Evolutionary conservation across 2,797 vertebrate species (phyloP).

Genomic region (Propithecus perrieri): DNA sequence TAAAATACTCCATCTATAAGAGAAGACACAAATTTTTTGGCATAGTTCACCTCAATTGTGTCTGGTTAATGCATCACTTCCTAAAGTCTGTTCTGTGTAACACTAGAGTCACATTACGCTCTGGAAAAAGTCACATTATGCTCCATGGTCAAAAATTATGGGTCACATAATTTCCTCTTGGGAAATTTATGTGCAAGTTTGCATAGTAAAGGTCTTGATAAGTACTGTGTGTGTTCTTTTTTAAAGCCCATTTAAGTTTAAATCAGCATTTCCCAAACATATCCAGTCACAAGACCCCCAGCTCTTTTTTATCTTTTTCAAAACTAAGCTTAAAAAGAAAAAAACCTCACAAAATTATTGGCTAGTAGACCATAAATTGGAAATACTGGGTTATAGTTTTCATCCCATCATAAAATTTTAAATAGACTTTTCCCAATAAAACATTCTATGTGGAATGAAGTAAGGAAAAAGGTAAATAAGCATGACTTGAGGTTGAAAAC

Average conservation of each 20-base stretch:
- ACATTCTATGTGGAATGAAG: neutral
- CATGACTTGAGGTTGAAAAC: neutral
- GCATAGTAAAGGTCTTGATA: neutral
- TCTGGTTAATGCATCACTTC: neutral
- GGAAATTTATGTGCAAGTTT: neutral
- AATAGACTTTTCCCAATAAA: neutral
- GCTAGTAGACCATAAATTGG: neutral
- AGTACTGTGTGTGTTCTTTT: neutral
- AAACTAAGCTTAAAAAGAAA: neutral
- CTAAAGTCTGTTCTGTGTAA: neutral
- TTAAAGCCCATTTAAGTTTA: neutral
- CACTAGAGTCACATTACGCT: neutral
- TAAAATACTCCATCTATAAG: neutral
- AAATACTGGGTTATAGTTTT: neutral
- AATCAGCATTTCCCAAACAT: neutral
- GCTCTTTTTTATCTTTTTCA: neutral
- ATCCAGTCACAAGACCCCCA: neutral
- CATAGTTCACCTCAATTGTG: neutral
- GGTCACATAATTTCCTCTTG: neutral
- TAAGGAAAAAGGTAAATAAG: neutral
- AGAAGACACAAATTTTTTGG: neutral
- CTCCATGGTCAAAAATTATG: neutral
- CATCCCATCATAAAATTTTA: neutral
- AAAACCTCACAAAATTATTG: neutral
- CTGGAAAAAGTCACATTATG: neutral